A percentile compares a stretch with the other conserved stretches of the same genome.
Conservation (phyloP, 2,113 vertebrate species). For the Triplophysa tibetana region DNA sequence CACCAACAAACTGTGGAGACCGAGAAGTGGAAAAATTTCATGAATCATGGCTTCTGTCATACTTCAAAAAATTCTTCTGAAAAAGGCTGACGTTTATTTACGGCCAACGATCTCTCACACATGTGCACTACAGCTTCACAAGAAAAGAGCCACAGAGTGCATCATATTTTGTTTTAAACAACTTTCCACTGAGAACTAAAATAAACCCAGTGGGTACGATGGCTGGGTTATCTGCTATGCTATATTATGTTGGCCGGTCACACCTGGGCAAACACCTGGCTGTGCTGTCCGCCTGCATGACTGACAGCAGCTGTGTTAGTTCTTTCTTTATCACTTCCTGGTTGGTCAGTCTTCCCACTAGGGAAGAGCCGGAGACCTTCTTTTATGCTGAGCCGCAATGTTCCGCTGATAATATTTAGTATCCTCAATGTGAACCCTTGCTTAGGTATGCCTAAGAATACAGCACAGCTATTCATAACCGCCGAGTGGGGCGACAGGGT, state of each 20-base stretch:
- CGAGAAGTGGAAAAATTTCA: not conserved
- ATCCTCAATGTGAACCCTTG: not conserved
- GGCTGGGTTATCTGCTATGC: not conserved
- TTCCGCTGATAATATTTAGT: conserved; percentile 2
- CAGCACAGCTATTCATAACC: conserved; percentile 6
- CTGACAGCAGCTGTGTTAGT: conserved; percentile 61
- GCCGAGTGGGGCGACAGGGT: not conserved
- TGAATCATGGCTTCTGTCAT: conserved; percentile 20
- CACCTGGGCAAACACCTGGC: conserved; percentile 51
- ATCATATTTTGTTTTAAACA: not conserved
- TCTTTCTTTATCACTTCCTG: conserved; percentile 66
- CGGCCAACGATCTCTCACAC: not conserved
- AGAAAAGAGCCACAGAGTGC: not conserved
- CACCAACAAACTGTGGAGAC: not conserved
- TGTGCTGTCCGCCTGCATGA: conserved; percentile 60
- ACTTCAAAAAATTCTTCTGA: not conserved
- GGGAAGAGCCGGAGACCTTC: conserved; percentile 41
- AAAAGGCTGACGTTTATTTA: not conserved
- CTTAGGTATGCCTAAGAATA: conserved; percentile 8
- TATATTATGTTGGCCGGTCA: conserved; percentile 11
- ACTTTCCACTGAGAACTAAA: not conserved
- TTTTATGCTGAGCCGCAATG: conserved; percentile 21
- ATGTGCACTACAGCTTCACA: not conserved
- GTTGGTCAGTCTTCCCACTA: conserved; percentile 58
- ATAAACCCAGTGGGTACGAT: not conserved